Base-by-base conservation (phyloP, 2,113 vertebrate genomes). In the Taurulus bubalis region DNA sequence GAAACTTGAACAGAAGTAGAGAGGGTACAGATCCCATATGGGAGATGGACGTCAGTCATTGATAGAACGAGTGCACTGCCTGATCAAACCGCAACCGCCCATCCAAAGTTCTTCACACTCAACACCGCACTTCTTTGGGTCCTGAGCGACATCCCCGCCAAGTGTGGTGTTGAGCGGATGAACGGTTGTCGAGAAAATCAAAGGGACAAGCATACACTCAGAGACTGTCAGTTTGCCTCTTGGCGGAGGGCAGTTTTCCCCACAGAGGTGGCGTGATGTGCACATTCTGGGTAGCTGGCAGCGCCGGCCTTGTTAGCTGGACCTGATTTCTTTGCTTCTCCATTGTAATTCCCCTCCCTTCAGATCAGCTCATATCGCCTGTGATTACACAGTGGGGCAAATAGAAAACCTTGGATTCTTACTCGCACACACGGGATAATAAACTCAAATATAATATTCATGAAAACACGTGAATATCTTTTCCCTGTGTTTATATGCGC, bases 231-330 rank as follows among this genome's bases (percentile, higher is more conserved):
- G 69, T 66, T 64, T 10, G 59, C 53, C 22, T 56, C 36, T n/a
- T 9, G 82, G 56, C 36, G 69, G 72, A 64, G 68, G 59, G 66
- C 3, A 24, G 53, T 42, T 63, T 65, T 80, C 79, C 75, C 82
- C 36, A 49, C 12, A 16, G 79, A 63, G 66, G 73, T 24, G 63
- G 60, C 32, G 22, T 47, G 65, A 60, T 47, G 18, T 40, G 51
- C 68, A 32, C 45, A 15, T 62, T 72, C 24, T 69, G 64, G 40
- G 24, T 18, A 60, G 59, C 75, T 71, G 72, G 80, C 81, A 82
- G 72, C 62, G 1, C 47, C 40, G 85, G 84, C 86, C 90, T 88
- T 89, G 91, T 93, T 91, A 91, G 83, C 86, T 11, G 16, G 28
- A 77, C 79, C 80, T 78, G 63, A 82, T 62, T 40, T 60, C 79